Evolutionary conservation across 2,113 vertebrate genomes (phyloP), one percentile per base, ranked within the genome.

Genomic region (Pomatostomus ruficeps): DNA sequence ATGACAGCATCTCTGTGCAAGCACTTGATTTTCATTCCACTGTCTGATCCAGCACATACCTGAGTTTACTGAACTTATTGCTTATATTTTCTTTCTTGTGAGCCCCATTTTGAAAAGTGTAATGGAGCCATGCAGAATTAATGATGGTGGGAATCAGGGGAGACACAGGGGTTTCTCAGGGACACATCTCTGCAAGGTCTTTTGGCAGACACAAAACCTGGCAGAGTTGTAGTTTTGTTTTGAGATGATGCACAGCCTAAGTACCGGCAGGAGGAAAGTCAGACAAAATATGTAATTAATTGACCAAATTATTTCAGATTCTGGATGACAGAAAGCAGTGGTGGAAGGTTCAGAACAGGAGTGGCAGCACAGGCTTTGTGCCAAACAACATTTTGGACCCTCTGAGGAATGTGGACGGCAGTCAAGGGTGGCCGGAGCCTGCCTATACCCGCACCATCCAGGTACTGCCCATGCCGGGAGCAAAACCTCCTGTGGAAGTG

Each of bases 301-400:
- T 48, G 67, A 17, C 61, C 24, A 10, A 71, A 49, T 89, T 20
- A 33, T 95, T 87, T 65, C 98, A 99, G 99, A 98, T 99, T 35
- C 97, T 99, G 24, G 99, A 99, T 17, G 99, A 99, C 94, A 98
- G 98, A 94, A 99, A 99, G 93, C 99, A 99, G 71, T 99, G 99
- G 99, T 99, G 99, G 99, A 99, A 99, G 95, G 99, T 99, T 29
- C 98, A 97, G 65, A 99, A 99, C 63, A 98, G 95, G 38, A 97
- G 95, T 14, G 99, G 99, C 63, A 97, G 97, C 16, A 95, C 95
- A 6, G 99, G 99, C 90, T 99, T 99, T 87, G 99, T 99, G 98
- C 99, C 99, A 98, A 99, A 99, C 98, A 99, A 99, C 97, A 99
- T 99, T 97, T 96, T 99, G 97, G 99, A 99, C 73, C 95, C 98